Evolutionary conservation across 2,113 vertebrate species (phyloP), one percentile per base, ranked within the genome.

Genomic region (Sprattus sprattus): DNA sequence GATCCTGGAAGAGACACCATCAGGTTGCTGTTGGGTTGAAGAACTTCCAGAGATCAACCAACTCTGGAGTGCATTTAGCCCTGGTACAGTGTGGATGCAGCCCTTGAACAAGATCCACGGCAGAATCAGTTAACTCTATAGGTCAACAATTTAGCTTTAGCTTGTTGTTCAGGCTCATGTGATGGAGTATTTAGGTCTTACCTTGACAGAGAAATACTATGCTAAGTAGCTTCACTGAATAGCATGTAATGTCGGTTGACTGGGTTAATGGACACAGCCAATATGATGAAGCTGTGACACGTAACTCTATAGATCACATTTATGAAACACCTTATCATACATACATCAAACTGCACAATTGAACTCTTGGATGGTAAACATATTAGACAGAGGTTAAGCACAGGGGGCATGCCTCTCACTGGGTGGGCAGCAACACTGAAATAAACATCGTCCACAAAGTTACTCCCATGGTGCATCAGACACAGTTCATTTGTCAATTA

Each of bases 1-100:
- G 16, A 98, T 95, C 83, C 97, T 99, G 88, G 81, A 1, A 88
- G 25, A 90, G 15, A 28, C 81, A 8, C 46, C 54, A 52, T 39
- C 28, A 28, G n/a, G 32, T 52, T 44, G 45, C n/a, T 10, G 39
- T 39, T 39, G 44, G 57, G 64, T 84, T 88, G 64, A 57, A 81
- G 67, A 78, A 39, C 32, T 28, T 8, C 1, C n/a, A 6, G n/a
- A 49, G 47, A 49, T 8, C 47, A 9, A 49, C 47, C 47, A 49
- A 49, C 47, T 49, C 1, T 49, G 47, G 9, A 49, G 11, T 11
- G 18, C 18, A 22, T 60, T 4, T 22, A 20, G 54, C 18, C 54
- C 54, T 22, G 18, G 18, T 22, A 57, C 22, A 18, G 54, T 15
- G 13, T 54, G 16, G 52, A 18, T 16, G 3, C 11, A 18, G 52